A percentile compares a stretch with the other conserved stretches of the same genome.
These are phyloP conservation scores for Eupithecia subfuscata DNA, from an alignment of 2,888 invertebrate species.

Conservation along the genomic window DNA sequence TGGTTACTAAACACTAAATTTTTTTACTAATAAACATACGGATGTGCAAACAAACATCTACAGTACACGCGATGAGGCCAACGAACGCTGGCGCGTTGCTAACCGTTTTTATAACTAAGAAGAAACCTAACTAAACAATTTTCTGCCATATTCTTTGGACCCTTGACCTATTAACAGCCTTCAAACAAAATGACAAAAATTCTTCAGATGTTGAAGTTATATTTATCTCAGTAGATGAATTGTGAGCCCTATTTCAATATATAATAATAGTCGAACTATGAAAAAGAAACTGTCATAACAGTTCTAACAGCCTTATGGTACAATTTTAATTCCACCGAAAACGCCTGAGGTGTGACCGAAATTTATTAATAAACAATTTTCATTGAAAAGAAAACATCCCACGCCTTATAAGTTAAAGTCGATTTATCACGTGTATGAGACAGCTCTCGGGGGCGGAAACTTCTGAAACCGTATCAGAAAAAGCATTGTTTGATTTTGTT, in stretches of 20 bases:
- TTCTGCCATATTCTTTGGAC: not conserved
- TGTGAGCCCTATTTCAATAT: not conserved
- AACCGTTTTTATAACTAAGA: constrained; percentile 9
- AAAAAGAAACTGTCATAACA: constrained; percentile 36
- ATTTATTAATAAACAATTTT: constrained; percentile 57
- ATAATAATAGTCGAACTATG: constrained; percentile 12
- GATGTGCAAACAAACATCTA: constrained; percentile 65
- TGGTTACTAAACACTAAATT: constrained; percentile 59
- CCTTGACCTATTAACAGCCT: not conserved
- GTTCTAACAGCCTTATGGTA: constrained; percentile 30
- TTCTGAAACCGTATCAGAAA: constrained; percentile 43
- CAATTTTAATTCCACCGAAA: constrained; percentile 42
- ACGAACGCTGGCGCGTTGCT: constrained; percentile 21
- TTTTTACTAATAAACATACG: constrained; percentile 76
- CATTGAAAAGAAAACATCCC: constrained; percentile 53
- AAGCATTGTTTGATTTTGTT: constrained; percentile 48
- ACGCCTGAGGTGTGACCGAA: constrained; percentile 46
- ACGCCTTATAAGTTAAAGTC: constrained; percentile 66
- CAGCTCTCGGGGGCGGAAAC: constrained; percentile 61
- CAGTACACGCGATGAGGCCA: constrained; percentile 55
- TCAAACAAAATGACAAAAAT: not conserved
- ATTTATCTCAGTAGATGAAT: not conserved
- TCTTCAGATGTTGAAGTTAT: not conserved
- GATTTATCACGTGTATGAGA: constrained; percentile 73
- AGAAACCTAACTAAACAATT: not conserved